phyloP scores from a whole-genome alignment of 2,113 vertebrate species.

The Oceanites oceanicus region DNA sequence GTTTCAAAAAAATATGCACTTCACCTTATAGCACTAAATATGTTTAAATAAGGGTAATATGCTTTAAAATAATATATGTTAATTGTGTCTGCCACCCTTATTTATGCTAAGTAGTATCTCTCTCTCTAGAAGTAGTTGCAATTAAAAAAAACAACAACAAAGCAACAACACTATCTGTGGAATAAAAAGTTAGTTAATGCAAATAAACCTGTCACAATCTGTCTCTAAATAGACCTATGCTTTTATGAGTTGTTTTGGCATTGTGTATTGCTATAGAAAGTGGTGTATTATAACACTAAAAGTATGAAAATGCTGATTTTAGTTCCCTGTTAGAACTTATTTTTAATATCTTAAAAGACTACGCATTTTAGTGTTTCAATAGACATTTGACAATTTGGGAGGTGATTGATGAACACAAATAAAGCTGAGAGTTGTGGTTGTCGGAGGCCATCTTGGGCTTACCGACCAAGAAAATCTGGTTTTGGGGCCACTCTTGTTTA shows the following conservation, averaged over 20 bases:
- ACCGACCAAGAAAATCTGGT: too few relatives aligned
- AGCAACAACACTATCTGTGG: neutral
- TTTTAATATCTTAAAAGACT: too few relatives aligned
- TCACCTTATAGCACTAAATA: neutral
- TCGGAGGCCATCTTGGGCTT: too few relatives aligned
- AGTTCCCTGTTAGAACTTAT: too few relatives aligned
- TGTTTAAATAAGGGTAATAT: neutral
- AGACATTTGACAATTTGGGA: too few relatives aligned
- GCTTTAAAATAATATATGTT: neutral
- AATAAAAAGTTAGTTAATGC: neutral
- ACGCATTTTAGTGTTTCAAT: too few relatives aligned
- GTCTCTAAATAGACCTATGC: neutral
- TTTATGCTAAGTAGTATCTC: neutral
- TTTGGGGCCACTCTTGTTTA: too few relatives aligned
- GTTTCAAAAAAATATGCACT: neutral
- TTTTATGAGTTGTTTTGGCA: neutral
- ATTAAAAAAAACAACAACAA: neutral
- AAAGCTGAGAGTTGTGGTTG: too few relatives aligned
- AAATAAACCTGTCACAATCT: neutral
- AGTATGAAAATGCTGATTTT: neutral
- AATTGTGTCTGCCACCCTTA: neutral
- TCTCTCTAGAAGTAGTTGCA: neutral
- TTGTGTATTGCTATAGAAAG: neutral
- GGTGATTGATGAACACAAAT: too few relatives aligned
- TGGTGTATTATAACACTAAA: neutral